Conservation (phyloP, 35 echinoderm and acorn worm species). For the Apostichopus californicus region DNA sequence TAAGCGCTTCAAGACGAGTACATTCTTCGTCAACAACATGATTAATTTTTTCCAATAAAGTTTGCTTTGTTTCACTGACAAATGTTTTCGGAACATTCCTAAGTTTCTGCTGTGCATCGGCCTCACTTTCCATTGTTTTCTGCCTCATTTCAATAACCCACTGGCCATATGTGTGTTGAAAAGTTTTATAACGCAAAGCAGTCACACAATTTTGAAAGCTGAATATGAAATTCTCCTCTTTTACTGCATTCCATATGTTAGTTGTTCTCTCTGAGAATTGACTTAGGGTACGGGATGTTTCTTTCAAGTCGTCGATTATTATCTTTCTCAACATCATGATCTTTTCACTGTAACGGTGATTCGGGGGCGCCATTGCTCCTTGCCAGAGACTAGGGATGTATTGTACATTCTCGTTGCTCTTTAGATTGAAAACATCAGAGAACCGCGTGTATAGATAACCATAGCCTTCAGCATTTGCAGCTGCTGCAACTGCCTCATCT, state of each 20-base stretch:
- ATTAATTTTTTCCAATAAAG: neutral
- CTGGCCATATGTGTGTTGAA: constrained; percentile 32
- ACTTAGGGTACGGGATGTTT: neutral
- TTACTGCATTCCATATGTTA: constrained; percentile 59
- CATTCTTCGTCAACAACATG: neutral
- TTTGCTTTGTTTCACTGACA: neutral
- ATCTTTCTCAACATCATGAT: constrained; percentile 28
- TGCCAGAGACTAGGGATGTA: constrained; percentile 52
- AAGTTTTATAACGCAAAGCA: constrained; percentile 37
- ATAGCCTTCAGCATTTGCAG: constrained; percentile 21
- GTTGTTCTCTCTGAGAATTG: constrained; percentile 7
- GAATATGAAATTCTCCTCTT: constrained; percentile 56
- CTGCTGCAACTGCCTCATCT: constrained; percentile 12
- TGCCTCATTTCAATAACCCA: constrained; percentile 49
- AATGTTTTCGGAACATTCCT: neutral
- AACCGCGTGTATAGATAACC: neutral
- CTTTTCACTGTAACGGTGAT: constrained; percentile 53
- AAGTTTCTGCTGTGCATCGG: neutral
- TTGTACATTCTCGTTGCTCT: constrained; percentile 23
- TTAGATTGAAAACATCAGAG: constrained; percentile 47
- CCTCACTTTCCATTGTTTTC: constrained; percentile 21
- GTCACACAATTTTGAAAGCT: constrained; percentile 52
- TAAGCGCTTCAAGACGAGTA: neutral
- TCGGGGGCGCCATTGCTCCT: constrained; percentile 54
- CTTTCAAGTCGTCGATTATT: constrained; percentile 27